Percentiles rank a stretch among this genome's conserved stretches.
Conservation (phyloP, 2,113 vertebrate species). For the Equus quagga region DNA sequence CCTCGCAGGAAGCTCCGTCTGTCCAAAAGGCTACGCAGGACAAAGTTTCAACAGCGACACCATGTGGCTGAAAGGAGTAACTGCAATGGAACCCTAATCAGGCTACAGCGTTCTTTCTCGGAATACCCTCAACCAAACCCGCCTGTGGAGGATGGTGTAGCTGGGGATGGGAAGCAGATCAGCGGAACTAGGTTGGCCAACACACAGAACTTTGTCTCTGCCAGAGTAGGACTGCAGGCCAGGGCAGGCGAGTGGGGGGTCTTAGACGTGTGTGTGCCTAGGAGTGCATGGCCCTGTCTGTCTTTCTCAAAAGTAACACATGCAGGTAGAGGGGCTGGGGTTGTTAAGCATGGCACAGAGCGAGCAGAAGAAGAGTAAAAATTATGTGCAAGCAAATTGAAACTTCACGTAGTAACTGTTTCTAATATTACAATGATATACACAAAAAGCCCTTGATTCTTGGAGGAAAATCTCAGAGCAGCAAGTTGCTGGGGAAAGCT, state of each 20-base stretch:
- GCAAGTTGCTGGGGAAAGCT: neutral
- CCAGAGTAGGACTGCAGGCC: neutral
- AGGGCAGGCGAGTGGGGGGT: too few species aligned
- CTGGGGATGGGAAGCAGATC: neutral
- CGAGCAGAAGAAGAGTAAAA: neutral
- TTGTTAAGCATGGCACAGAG: neutral
- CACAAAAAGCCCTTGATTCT: neutral
- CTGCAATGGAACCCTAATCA: neutral
- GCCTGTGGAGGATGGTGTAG: neutral
- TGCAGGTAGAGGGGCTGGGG: neutral
- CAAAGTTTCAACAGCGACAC: slow-evolving; percentile 56
- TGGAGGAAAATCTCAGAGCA: neutral
- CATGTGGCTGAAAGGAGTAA: neutral
- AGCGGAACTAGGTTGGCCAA: neutral
- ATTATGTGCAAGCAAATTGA: neutral
- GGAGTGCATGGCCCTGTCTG: neutral
- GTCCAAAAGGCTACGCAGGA: slow-evolving; percentile 27
- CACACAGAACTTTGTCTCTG: neutral
- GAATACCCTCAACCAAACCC: neutral
- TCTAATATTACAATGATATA: neutral
- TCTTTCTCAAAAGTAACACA: neutral
- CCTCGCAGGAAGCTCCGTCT: neutral
- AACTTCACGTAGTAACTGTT: neutral
- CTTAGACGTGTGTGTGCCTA: neutral
- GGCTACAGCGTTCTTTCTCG: neutral